Conservation (phyloP, 2,888 invertebrate genomes). For the Melitaea athalia region DNA sequence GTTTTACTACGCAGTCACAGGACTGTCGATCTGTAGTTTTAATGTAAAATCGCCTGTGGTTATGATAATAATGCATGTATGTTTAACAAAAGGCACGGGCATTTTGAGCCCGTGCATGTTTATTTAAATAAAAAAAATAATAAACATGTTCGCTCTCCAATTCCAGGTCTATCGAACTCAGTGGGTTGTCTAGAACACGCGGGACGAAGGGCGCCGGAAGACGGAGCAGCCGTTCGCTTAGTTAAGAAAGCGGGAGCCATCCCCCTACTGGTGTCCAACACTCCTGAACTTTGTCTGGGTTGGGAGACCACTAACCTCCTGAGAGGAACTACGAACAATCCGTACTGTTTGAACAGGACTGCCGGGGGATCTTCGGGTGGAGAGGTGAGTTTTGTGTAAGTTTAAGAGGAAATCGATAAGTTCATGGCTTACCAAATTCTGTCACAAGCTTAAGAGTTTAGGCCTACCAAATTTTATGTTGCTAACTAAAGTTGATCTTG, state of each 20-base stretch:
- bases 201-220: constrained; percentile 78
- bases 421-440: too few relatives aligned
- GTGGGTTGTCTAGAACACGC: constrained; percentile 84
- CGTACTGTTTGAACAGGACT: constrained; percentile 88
- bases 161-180: constrained; percentile 85
- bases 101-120: too few relatives aligned
- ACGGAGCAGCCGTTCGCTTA: constrained; percentile 86
- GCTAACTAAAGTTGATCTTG: too few relatives aligned
- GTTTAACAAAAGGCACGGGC: too few relatives aligned
- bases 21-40: too few relatives aligned
- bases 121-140: too few relatives aligned
- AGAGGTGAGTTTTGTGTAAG: constrained; percentile 80
- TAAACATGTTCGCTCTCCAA: background rate
- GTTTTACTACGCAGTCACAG: too few relatives aligned
- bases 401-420: too few relatives aligned
- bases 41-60: too few relatives aligned
- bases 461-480: too few relatives aligned
- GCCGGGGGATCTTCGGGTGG: constrained; percentile 95
- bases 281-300: constrained; percentile 93
- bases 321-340: constrained; percentile 90
- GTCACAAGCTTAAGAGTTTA: too few relatives aligned
- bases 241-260: constrained; percentile 89
- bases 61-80: too few relatives aligned
- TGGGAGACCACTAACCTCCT: constrained; percentile 92
- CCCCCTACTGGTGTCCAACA: constrained; percentile 90